A percentile compares a stretch with the other conserved stretches of the same genome.
Evolutionary conservation across 2,888 invertebrate species (phyloP).

Genomic region (Digitonthophagus gazella): DNA sequence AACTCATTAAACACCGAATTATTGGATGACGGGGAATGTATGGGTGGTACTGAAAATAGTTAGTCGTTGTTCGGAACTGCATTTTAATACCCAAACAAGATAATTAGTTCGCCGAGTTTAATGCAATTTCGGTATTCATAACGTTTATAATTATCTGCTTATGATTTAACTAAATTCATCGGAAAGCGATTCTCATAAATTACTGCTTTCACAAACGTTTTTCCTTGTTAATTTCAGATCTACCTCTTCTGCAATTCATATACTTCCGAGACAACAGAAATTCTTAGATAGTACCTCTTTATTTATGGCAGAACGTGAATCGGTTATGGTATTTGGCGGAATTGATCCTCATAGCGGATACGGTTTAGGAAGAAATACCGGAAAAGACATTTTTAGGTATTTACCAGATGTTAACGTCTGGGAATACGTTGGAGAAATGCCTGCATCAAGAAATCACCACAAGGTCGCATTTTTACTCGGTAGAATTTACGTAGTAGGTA

Average conservation of each 20-base stretch:
- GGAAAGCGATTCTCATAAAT: no score
- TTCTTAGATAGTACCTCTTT: conserved; percentile 30
- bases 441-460: conserved; percentile 70
- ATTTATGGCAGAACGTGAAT: conserved; percentile 53
- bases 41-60: no score
- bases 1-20: no score
- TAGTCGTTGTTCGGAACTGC: no score
- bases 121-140: no score
- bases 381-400: conserved; percentile 62
- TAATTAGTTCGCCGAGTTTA: no score
- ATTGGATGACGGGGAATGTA: no score
- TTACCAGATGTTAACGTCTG: conserved; percentile 62
- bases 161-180: no score
- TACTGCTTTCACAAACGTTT: background rate
- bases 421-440: conserved; percentile 66
- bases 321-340: conserved; percentile 68
- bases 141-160: no score
- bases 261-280: conserved; percentile 31
- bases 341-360: conserved; percentile 63
- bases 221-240: background rate
- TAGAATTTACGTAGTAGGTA: conserved; percentile 67
- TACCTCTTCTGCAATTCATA: conserved; percentile 31
- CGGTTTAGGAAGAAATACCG: conserved; percentile 58
- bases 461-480: conserved; percentile 63
- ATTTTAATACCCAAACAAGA: no score